These are phyloP conservation scores for Genyomyrus donnyi DNA, from an alignment of 2,113 vertebrate genomes.

Conservation along the genomic window DNA sequence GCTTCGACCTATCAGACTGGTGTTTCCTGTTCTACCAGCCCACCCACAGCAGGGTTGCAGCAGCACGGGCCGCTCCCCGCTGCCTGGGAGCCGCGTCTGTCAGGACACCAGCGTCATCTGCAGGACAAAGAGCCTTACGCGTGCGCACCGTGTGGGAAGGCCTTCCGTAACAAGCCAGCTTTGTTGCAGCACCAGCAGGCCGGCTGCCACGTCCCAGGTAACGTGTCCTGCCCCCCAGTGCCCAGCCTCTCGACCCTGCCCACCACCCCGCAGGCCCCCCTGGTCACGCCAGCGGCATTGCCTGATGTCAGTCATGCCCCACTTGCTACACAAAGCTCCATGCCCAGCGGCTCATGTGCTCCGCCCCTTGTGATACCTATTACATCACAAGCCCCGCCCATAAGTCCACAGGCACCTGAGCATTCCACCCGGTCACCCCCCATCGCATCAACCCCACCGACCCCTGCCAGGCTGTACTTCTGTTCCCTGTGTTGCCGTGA, in stretches of 20 bases:
- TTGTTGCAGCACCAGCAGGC: conserved; percentile 59
- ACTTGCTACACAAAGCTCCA: not conserved
- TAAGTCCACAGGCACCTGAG: conserved; percentile 6
- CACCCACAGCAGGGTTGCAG: conserved; percentile 18
- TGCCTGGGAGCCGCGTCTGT: conserved; percentile 21
- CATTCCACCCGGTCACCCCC: not conserved
- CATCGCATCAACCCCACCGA: conserved; percentile 12
- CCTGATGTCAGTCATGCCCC: not conserved
- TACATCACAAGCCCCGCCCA: conserved; percentile 10
- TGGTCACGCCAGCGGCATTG: not conserved
- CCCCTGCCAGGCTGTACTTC: conserved; percentile 14
- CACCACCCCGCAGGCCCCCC: not conserved
- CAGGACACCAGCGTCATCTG: conserved; percentile 32
- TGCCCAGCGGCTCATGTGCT: not conserved
- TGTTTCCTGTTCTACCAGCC: conserved; percentile 17
- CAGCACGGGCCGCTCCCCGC: not conserved
- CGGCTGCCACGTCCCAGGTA: conserved; percentile 28
- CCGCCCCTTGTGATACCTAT: not conserved
- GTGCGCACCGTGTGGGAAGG: conserved; percentile 51
- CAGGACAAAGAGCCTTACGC: conserved; percentile 44
- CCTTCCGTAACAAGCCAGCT: conserved; percentile 55
- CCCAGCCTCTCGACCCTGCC: not conserved
- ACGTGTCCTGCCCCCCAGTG: not conserved
- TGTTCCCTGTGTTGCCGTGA: conserved; percentile 41
- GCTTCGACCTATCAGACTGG: not conserved